Evolutionary conservation across 1,140 invertebrate genomes (phyloP).

Genomic region (Penaeus vannamei): DNA sequence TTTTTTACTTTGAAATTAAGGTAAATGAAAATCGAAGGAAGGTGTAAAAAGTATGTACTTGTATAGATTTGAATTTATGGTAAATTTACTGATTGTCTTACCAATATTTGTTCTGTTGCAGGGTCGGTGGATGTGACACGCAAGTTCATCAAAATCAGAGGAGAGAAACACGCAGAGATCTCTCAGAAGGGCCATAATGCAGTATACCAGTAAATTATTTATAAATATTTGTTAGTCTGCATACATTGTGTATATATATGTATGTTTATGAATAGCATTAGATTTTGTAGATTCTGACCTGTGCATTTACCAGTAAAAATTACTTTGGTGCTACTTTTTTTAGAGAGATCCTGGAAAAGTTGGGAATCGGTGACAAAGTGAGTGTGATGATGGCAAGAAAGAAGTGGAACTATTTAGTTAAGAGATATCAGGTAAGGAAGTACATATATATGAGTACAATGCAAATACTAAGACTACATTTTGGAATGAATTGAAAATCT

Average conservation of each 20-base stretch:
- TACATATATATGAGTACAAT: neutral
- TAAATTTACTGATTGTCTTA: neutral
- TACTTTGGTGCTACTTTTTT: slow-evolving; percentile 5
- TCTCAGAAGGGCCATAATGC: slow-evolving; percentile 66
- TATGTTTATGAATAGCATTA: no score
- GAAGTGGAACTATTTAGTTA: slow-evolving; percentile 68
- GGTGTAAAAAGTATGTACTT: neutral
- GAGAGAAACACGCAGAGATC: slow-evolving; percentile 65
- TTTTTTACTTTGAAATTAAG: no score
- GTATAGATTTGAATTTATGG: neutral
- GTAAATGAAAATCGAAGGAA: no score
- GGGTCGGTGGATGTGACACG: slow-evolving; percentile 68
- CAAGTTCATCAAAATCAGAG: slow-evolving; percentile 63
- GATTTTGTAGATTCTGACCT: no score
- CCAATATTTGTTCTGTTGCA: slow-evolving; percentile 47
- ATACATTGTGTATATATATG: neutral
- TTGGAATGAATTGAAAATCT: no score
- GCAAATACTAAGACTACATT: neutral
- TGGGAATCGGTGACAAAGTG: slow-evolving; percentile 60
- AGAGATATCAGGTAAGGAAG: slow-evolving; percentile 64
- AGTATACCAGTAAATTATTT: slow-evolving; percentile 65
- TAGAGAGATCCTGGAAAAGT: slow-evolving; percentile 62
- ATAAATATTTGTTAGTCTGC: neutral
- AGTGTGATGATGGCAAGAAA: slow-evolving; percentile 68
- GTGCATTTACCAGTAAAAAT: neutral